These are phyloP conservation scores for Tapera naevia DNA, from an alignment of 2,797 vertebrate species.

Conservation along the genomic window DNA sequence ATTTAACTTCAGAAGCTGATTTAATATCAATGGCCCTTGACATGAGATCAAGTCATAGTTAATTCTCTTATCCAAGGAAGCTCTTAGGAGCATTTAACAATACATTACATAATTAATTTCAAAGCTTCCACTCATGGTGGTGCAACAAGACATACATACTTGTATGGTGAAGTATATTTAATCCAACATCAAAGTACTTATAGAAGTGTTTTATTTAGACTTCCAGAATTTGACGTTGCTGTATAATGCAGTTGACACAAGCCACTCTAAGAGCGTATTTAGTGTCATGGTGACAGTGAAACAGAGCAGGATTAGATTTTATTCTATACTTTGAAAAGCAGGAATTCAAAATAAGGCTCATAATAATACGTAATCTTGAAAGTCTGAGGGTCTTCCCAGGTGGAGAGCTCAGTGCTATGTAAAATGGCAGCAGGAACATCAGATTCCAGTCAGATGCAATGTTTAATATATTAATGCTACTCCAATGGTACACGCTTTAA, in stretches of 20 bases:
- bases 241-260: not conserved
- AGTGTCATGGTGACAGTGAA: not conserved
- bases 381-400: not conserved
- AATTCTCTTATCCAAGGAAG: not conserved
- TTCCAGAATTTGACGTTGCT: not conserved
- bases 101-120: not conserved
- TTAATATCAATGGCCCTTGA: not conserved
- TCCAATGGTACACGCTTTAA: not conserved
- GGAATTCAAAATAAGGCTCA: not conserved
- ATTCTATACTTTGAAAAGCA: not conserved
- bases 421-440: not conserved
- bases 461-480: not conserved
- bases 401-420: accelerated
- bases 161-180: not conserved
- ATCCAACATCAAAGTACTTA: not conserved
- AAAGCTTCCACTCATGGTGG: not conserved
- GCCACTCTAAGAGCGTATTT: not conserved
- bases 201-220: not conserved
- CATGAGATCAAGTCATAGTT: not conserved
- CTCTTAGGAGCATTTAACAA: not conserved
- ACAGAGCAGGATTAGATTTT: not conserved
- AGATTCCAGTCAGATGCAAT: not conserved
- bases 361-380: not conserved
- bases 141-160: not conserved
- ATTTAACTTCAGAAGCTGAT: not conserved